These are phyloP conservation scores for Fundulus diaphanus DNA, from an alignment of 2,797 vertebrate species.

Conservation along the genomic window DNA sequence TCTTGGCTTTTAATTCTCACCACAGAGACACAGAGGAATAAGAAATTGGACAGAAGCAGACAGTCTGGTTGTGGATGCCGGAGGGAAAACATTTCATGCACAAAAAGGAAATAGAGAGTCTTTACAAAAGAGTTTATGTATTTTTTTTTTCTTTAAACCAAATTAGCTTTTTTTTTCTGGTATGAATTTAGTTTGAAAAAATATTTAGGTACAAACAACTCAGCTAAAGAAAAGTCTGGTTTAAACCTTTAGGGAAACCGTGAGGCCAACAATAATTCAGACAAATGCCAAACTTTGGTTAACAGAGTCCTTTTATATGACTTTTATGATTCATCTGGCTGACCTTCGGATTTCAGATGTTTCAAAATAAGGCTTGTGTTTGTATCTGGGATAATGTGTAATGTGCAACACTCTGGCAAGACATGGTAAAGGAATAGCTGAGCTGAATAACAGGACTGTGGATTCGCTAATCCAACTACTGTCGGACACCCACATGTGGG, in stretches of 20 bases:
- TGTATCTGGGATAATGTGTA: neutral
- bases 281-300: neutral
- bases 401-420: neutral
- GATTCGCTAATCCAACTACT: too few relatives aligned
- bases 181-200: conserved; percentile 50
- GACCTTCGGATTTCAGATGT: neutral
- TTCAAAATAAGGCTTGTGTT: neutral
- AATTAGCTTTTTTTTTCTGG: conserved; percentile 30
- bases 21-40: conserved; percentile 44
- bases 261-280: neutral
- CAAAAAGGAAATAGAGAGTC: conserved; percentile 45
- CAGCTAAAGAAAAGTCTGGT: conserved; percentile 41
- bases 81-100: conserved; percentile 39
- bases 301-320: neutral
- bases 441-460: too few relatives aligned
- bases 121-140: conserved; percentile 53
- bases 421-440: too few relatives aligned
- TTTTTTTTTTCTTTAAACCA: conserved; percentile 14
- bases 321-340: neutral
- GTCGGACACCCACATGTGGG: too few relatives aligned
- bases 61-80: conserved; percentile 57
- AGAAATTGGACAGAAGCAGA: conserved; percentile 54
- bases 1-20: conserved; percentile 36
- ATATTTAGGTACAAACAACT: conserved; percentile 27
- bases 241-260: neutral